Evolutionary conservation across 2,888 invertebrate species (phyloP), one percentile per base, ranked within the genome.

Genomic region (Microctonus hyperodae): DNA sequence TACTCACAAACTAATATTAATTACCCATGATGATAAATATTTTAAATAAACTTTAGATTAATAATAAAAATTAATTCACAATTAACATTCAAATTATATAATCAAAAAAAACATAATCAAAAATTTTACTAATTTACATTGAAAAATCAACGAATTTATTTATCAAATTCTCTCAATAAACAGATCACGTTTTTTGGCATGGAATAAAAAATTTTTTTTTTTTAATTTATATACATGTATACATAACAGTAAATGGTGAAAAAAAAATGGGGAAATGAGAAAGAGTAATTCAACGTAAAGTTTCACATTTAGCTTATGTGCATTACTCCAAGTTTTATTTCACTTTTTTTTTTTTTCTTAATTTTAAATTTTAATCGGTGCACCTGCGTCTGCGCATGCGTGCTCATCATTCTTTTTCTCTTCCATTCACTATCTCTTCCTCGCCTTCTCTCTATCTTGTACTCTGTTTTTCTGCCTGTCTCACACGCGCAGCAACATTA

Each of bases 371-470:
- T 59, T 55, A 50, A 58, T 65, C 55, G 60, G 31, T 65, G 65
- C 65, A 65, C 65, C 65, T 65, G 65, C 65, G 11, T 60, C 40
- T 51, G 58, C 37, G 64, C 57, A 57, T 50, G 31, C 20, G 35
- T 33, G 31, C 44, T 20, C 28, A 44, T 44, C 59, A 31, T n/a
- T 33, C 13, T 28, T 2, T 28, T 31, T n/a, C 6, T 1, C 44
- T 7, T 44, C 7, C 58, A 13, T 23, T 58, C 37, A 7, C 33
- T 28, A 20, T 7, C 44, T 25, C 23, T n/a, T 13, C 31, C 20
- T 16, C 55, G 2, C 20, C n/a, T 13, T 7, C 13, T 1, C 9
- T 28, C 55, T 7, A 10, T 44, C 16, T n/a, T n/a, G 7, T 40
- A 23, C 37, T 37, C 28, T 23, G 13, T 40, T 37, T 58, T 37